These are phyloP conservation scores for Camelus bactrianus DNA, from an alignment of 2,113 vertebrate species.

Conservation along the genomic window DNA sequence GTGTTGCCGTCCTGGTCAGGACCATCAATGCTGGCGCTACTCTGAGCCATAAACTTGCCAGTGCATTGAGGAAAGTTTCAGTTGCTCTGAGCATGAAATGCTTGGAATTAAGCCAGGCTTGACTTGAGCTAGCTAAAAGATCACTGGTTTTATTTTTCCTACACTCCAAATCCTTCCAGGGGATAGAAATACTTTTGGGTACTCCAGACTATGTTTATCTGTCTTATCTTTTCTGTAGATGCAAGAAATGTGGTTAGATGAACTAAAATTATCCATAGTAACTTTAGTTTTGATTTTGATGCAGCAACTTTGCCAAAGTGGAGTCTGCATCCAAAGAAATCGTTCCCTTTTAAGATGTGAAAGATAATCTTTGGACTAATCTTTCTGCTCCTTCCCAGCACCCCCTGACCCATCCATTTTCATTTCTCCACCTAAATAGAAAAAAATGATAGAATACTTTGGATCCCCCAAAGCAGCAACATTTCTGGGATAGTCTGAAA, in stretches of 20 bases:
- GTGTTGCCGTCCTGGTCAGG: not conserved
- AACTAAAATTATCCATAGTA: not conserved
- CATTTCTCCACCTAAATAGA: not conserved
- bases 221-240: not conserved
- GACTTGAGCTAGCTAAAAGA: slow-evolving; percentile 10
- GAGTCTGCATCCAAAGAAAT: not conserved
- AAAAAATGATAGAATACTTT: slow-evolving; percentile 43
- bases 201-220: not conserved
- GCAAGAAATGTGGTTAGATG: not conserved
- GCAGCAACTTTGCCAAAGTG: not conserved
- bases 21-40: not conserved
- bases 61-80: not conserved
- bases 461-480: not conserved
- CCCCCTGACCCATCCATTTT: not conserved
- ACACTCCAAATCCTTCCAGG: not conserved
- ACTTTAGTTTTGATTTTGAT: slow-evolving; percentile 13
- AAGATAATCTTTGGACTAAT: not conserved
- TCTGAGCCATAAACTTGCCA: not conserved
- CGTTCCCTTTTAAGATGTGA: not conserved
- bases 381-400: not conserved
- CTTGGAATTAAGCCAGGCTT: not conserved
- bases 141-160: not conserved
- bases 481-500: not conserved
- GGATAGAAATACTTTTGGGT: not conserved
- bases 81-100: slow-evolving; percentile 38